phyloP scores from a whole-genome alignment of 2,797 vertebrate genomes.

The Enteromius afrohamiltoni region DNA sequence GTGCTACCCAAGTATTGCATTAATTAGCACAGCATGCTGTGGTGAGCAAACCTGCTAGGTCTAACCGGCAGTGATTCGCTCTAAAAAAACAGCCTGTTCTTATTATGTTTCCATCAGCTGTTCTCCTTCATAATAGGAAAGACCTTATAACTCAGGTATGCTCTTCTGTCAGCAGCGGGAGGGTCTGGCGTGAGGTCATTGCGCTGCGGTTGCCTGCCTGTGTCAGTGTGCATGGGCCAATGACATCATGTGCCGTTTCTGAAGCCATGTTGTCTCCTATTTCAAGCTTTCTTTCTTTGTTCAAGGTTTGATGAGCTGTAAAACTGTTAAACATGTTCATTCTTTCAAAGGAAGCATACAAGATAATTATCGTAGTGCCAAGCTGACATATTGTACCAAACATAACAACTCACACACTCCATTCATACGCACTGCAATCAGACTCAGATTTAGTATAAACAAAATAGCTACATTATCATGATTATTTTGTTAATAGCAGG shows the following conservation, averaged over 20 bases:
- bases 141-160: conserved; percentile 60
- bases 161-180: conserved; percentile 33
- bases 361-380: background rate
- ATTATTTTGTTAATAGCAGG: background rate
- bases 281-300: conserved; percentile 65
- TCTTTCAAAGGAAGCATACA: conserved; percentile 55
- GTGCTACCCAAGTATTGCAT: background rate
- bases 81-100: conserved; percentile 31
- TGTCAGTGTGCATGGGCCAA: conserved; percentile 27
- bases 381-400: background rate
- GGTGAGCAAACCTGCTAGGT: conserved; percentile 21
- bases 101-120: conserved; percentile 58
- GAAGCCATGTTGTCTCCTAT: conserved; percentile 57
- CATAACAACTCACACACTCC: background rate
- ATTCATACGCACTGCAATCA: conserved; percentile 9
- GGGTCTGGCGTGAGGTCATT: conserved; percentile 46
- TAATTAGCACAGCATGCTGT: conserved; percentile 12
- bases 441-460: background rate
- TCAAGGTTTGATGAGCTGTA: conserved; percentile 71
- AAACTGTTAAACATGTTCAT: conserved; percentile 64
- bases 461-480: background rate
- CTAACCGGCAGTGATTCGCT: conserved; percentile 31
- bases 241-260: conserved; percentile 55
- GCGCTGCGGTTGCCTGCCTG: conserved; percentile 46
- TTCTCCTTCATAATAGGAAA: conserved; percentile 46